phyloP scores from a whole-genome alignment of 2,113 vertebrate species.

The Microtus montanus region DNA sequence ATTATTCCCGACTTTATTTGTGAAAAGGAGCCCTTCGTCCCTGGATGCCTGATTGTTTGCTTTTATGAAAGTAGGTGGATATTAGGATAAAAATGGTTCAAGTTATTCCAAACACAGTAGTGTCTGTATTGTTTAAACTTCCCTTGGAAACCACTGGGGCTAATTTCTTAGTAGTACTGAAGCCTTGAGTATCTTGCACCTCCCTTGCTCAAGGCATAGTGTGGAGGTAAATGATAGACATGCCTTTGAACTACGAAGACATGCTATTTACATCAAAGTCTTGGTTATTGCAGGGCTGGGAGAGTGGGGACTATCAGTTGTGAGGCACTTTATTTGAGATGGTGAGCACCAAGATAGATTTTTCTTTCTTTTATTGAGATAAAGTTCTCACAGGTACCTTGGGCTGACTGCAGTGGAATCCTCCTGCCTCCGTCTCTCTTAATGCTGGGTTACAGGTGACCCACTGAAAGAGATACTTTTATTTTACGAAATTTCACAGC shows the following conservation, averaged over 20 bases:
- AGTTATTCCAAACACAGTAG: neutral
- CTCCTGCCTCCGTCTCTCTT: neutral
- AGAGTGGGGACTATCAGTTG: neutral
- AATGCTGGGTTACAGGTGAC: neutral
- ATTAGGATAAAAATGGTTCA: neutral
- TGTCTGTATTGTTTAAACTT: constrained; percentile 34
- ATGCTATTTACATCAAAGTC: neutral
- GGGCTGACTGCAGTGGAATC: neutral
- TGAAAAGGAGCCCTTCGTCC: neutral
- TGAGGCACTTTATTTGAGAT: constrained; percentile 12
- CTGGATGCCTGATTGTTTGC: neutral
- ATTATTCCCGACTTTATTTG: neutral
- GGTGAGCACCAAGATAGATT: neutral
- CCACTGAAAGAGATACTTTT: neutral
- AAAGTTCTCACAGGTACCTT: neutral
- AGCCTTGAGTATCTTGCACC: neutral
- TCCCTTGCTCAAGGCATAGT: neutral
- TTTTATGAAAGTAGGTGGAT: neutral
- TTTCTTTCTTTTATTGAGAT: neutral
- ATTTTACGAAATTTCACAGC: neutral
- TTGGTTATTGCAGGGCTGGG: constrained; percentile 9
- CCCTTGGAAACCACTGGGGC: neutral
- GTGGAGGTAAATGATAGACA: neutral
- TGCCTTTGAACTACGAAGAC: constrained; percentile 24
- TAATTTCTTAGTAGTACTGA: neutral